Evolutionary conservation across 2,797 vertebrate species (phyloP), one percentile per base, ranked within the genome.

Genomic region (Coilia nasus): DNA sequence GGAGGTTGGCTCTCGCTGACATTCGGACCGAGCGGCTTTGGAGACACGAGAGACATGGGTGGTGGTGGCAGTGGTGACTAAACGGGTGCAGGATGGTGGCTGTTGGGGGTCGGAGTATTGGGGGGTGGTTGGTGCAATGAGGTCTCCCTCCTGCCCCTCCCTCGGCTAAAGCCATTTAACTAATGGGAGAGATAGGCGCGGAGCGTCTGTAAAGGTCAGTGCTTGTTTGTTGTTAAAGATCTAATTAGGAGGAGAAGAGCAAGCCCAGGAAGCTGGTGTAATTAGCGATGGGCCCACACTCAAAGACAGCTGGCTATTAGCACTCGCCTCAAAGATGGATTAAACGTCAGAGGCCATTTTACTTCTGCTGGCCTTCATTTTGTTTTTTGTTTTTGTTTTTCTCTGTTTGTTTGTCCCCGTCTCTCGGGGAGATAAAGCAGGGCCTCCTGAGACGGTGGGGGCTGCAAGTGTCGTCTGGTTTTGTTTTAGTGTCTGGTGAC

Each of bases 171-270:
- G 93, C 90, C 87, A 84, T 92, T 93, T 93, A 94, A 92, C 89
- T 91, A 95, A 94, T 92, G 92, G 93, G 92, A 90, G 90, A 92
- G 56, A 57, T 90, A 88, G 86, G 88, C 88, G 91, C 91, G 88
- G 87, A 90, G 92, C 92, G 92, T 93, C 94, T 88, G 92, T 95
- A 93, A 90, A 96, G 95, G 95, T 95, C 90, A 91, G 92, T 93
- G 93, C 95, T 96, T 97, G 96, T 97, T 97, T 97, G 96, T 96
- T 97, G 96, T 96, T 95, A 95, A 96, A 95, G 94, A 95, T 96
- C 95, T 97, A 96, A 96, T 97, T 97, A 97, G 96, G 95, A 96
- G 94, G 94, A 93, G 93, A 93, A 95, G 95, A 95, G 94, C 94
- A 93, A 95, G 92, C 93, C 91, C 95, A 93, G 94, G 82, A 93